Percentiles rank a stretch among this genome's conserved stretches.
Evolutionary conservation across 2,113 vertebrate species (phyloP).

Genomic region (Macquaria ambigua): DNA sequence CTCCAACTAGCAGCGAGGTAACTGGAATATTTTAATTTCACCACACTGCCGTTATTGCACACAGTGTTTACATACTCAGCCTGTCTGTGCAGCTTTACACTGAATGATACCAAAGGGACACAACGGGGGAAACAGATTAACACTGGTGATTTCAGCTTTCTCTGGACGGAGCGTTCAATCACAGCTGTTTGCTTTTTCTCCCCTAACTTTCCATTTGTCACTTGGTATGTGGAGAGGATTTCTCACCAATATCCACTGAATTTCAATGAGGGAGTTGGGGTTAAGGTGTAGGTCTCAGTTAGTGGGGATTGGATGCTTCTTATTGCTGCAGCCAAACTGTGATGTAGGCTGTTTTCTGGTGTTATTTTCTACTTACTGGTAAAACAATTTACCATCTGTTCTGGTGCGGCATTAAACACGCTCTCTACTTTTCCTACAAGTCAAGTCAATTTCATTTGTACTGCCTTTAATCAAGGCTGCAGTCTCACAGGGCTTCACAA

Average conservation of each 20-base stretch:
- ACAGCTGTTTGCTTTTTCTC: conserved; percentile 36
- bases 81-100: not conserved
- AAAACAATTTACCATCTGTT: not conserved
- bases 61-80: not conserved
- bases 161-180: conserved; percentile 36
- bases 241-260: conserved; percentile 39
- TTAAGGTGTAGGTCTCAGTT: not conserved
- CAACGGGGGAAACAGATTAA: not conserved
- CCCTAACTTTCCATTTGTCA: conserved; percentile 39
- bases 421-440: not conserved
- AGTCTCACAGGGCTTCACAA: conserved; percentile 3
- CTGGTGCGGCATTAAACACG: not conserved
- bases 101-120: not conserved
- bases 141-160: not conserved
- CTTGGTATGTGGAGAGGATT: conserved; percentile 11
- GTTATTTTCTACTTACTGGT: not conserved
- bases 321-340: not conserved
- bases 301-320: not conserved
- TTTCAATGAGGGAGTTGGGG: conserved; percentile 21
- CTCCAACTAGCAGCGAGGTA: not conserved
- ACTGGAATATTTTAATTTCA: not conserved
- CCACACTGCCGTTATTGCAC: not conserved
- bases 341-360: not conserved
- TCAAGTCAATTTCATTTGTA: conserved; percentile 42
- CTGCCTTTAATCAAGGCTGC: conserved; percentile 45